These are phyloP conservation scores for Falco concolor DNA, from an alignment of 2,797 vertebrate genomes.

Conservation along the genomic window DNA sequence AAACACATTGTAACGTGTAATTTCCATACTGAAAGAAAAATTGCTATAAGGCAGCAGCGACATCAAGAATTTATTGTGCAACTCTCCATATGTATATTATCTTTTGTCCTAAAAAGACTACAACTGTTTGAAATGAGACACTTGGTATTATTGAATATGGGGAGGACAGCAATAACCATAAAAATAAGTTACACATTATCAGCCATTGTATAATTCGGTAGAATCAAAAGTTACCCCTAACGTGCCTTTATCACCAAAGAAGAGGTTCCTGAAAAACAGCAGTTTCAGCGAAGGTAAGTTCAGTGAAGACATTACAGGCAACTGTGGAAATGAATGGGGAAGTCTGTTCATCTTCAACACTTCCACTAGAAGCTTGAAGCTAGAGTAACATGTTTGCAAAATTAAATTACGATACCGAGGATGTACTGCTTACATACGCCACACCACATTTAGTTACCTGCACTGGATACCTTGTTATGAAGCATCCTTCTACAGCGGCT, in stretches of 20 bases:
- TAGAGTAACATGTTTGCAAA: neutral
- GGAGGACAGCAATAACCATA: neutral
- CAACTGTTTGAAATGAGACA: neutral
- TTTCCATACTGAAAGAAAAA: neutral
- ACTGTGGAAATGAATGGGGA: neutral
- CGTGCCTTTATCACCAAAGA: neutral
- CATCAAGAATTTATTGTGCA: neutral
- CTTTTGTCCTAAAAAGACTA: neutral
- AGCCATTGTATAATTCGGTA: neutral
- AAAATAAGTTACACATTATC: neutral
- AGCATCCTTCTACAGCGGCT: neutral
- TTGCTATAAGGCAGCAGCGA: neutral
- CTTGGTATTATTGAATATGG: neutral
- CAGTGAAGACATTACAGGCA: neutral
- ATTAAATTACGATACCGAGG: rapidly evolving
- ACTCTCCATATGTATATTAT: neutral
- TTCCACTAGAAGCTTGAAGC: neutral
- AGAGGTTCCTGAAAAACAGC: neutral
- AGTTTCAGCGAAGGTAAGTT: neutral
- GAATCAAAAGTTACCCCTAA: neutral
- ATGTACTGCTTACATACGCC: rapidly evolving
- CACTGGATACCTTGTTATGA: neutral
- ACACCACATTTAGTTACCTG: too few relatives aligned
- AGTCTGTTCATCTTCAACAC: neutral
- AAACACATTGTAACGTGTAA: neutral